Evolutionary conservation across 2,888 invertebrate species (phyloP).

Genomic region (Philhelius pedissequus): DNA sequence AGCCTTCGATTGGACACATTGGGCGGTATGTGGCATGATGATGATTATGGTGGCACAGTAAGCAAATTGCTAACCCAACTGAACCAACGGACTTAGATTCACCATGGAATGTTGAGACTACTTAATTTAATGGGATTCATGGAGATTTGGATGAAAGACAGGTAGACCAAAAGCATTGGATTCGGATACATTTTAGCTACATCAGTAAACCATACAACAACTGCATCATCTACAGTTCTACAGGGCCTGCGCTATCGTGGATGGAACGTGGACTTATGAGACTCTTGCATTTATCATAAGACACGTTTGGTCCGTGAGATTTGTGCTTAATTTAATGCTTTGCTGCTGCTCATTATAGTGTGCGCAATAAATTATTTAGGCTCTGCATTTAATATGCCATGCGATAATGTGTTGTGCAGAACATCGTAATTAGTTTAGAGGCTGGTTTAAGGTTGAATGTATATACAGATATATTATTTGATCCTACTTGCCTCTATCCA

Average conservation of each 20-base stretch:
- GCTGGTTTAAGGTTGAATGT: slow-evolving; percentile 47
- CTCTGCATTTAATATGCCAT: slow-evolving; percentile 64
- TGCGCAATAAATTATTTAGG: slow-evolving; percentile 68
- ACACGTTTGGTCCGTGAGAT: slow-evolving; percentile 59
- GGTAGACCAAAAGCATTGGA: slow-evolving; percentile 51
- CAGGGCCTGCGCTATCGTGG: background rate
- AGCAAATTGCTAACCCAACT: slow-evolving; percentile 29
- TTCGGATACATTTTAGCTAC: slow-evolving; percentile 8
- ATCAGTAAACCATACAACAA: slow-evolving; percentile 29
- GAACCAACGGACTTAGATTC: slow-evolving; percentile 15
- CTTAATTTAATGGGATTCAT: slow-evolving; percentile 69
- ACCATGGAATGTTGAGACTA: slow-evolving; percentile 60
- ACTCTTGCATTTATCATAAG: slow-evolving; percentile 69
- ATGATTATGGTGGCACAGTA: background rate
- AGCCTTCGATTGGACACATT: slow-evolving; percentile 51
- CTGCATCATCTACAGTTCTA: background rate
- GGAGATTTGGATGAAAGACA: slow-evolving; percentile 67
- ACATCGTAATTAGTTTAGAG: slow-evolving; percentile 64
- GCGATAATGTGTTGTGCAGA: slow-evolving; percentile 63
- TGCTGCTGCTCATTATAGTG: slow-evolving; percentile 65
- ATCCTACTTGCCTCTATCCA: background rate
- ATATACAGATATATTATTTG: slow-evolving; percentile 32
- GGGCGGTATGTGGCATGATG: slow-evolving; percentile 30
- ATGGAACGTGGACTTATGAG: slow-evolving; percentile 50
- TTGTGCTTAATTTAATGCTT: slow-evolving; percentile 66